Percentiles rank a stretch among this genome's conserved stretches.
phyloP scores from a whole-genome alignment of 2,797 vertebrate species.

The Eulemur albifrons region DNA sequence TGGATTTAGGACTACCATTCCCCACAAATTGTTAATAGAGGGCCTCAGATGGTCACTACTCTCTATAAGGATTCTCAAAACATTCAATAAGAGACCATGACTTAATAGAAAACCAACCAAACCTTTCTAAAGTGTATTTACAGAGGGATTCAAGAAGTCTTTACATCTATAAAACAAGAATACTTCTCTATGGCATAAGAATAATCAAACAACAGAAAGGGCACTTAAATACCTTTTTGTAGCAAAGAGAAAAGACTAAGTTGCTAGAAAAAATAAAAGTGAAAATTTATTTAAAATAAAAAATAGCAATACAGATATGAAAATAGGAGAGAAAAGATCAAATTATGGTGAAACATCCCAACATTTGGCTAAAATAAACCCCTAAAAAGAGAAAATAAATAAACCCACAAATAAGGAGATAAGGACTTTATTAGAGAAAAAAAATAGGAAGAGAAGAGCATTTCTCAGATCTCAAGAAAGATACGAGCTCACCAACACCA shows the following conservation, averaged over 20 bases:
- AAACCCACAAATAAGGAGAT: not conserved
- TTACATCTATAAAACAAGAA: not conserved
- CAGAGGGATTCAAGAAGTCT: not conserved
- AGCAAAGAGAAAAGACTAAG: not conserved
- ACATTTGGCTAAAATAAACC: not conserved
- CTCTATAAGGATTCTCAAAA: not conserved
- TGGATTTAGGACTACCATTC: not conserved
- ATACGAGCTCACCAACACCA: not conserved
- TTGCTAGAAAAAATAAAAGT: not conserved
- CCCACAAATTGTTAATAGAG: not conserved
- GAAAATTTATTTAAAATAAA: not conserved
- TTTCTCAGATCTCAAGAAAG: not conserved
- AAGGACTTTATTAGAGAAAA: not conserved
- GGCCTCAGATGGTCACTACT: not conserved
- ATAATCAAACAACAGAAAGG: not conserved
- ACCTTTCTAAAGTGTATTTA: not conserved
- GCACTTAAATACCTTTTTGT: not conserved
- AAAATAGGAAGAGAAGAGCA: not conserved
- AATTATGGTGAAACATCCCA: not conserved
- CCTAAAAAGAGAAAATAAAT: not conserved
- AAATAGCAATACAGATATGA: not conserved
- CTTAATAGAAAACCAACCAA: not conserved
- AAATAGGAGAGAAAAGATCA: not conserved
- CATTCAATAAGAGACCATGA: not conserved
- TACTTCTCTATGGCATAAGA: not conserved